These are phyloP conservation scores for Lordiphosa collinella DNA, from an alignment of 1,140 invertebrate genomes.

Conservation along the genomic window DNA sequence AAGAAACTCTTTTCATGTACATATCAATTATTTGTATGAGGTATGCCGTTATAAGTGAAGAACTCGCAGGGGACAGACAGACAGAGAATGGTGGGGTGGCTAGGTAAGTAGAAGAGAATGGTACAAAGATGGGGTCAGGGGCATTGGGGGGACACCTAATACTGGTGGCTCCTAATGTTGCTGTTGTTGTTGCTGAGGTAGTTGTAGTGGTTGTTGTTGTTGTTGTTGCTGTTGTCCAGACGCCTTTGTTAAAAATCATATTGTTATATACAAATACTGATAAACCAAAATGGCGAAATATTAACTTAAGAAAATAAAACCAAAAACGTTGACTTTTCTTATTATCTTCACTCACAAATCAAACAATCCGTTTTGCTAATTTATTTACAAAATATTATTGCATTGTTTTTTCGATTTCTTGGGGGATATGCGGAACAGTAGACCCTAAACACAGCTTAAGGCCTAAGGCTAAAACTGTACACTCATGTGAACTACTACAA, in stretches of 20 bases:
- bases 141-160: constrained; percentile 13
- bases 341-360: constrained; percentile 43
- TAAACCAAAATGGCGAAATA: constrained; percentile 25
- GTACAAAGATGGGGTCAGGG: background rate
- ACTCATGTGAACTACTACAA: too few relatives aligned
- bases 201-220: constrained; percentile 20
- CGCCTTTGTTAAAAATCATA: constrained; percentile 22
- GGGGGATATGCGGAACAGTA: too few relatives aligned
- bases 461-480: too few relatives aligned
- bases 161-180: constrained; percentile 19
- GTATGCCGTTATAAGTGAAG: constrained; percentile 14
- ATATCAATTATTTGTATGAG: background rate
- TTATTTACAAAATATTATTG: constrained; percentile 16
- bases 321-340: constrained; percentile 19
- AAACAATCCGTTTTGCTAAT: constrained; percentile 47
- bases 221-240: constrained; percentile 22
- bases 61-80: constrained; percentile 7
- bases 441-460: too few relatives aligned
- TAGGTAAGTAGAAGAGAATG: background rate
- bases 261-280: background rate
- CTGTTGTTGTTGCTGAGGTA: constrained; percentile 19
- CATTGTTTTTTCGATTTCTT: too few relatives aligned
- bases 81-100: constrained; percentile 12
- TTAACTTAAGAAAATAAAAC: constrained; percentile 26
- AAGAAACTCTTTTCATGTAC: background rate